These are phyloP conservation scores for Stenoptilia bipunctidactyla DNA, from an alignment of 2,888 invertebrate genomes.

Conservation along the genomic window DNA sequence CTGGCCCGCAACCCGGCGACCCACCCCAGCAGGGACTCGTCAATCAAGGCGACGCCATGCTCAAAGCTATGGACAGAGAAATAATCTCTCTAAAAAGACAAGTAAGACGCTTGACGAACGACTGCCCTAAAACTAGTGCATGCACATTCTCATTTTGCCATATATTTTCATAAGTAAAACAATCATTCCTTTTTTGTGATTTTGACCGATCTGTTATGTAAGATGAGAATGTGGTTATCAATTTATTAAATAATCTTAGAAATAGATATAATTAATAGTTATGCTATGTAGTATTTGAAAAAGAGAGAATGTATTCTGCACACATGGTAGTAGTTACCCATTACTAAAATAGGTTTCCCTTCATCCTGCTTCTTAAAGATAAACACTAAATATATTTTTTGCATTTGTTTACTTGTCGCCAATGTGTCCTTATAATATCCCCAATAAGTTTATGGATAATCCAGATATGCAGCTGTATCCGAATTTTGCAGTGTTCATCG, in stretches of 20 bases:
- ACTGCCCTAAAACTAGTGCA: conserved; percentile 2
- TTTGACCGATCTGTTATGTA: conserved; percentile 31
- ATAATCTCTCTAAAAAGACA: conserved; percentile 94
- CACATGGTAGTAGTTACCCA: conserved; percentile 38
- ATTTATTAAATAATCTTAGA: conserved; percentile 24
- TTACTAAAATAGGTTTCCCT: conserved; percentile 6
- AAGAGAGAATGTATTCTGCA: conserved; percentile 57
- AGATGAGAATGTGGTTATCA: conserved; percentile 45
- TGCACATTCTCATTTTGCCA: conserved; percentile 45
- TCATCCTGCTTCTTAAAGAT: conserved; percentile 5
- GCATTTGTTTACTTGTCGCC: conserved; percentile 27
- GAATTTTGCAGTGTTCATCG: conserved; percentile 8
- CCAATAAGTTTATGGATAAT: conserved; percentile 40
- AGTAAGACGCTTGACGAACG: conserved; percentile 75
- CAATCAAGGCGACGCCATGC: conserved; percentile 84
- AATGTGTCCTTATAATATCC: conserved; percentile 12
- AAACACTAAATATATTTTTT: conserved; percentile 20
- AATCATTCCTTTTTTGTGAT: not conserved
- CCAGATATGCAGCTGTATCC: conserved; percentile 53
- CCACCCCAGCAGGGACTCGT: conserved; percentile 55
- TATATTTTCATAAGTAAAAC: conserved; percentile 27
- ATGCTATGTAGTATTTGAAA: conserved; percentile 23
- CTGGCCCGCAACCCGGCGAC: conserved; percentile 76
- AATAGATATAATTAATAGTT: conserved; percentile 13
- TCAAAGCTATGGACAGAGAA: conserved; percentile 94